Conservation (phyloP, 2,113 vertebrate genomes). For the Empidonax alnorum region DNA sequence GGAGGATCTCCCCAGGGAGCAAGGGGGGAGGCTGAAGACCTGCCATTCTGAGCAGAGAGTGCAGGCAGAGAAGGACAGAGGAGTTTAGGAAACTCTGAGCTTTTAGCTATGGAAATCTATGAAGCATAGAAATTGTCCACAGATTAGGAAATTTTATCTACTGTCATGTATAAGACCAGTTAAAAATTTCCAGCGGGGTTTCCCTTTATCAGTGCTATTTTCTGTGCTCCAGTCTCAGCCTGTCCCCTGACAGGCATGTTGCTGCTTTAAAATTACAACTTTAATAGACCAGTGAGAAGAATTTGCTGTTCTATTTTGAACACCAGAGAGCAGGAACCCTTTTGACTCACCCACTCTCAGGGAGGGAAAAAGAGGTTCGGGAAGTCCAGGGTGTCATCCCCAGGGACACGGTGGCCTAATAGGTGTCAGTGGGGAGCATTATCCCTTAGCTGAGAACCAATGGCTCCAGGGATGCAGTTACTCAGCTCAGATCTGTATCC, state of each 20-base stretch:
- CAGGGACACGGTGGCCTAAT: neutral
- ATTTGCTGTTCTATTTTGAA: neutral
- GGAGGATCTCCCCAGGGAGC: neutral
- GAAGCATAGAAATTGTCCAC: neutral
- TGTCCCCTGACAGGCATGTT: neutral
- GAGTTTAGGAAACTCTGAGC: neutral
- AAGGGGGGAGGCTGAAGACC: neutral
- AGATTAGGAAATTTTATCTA: constrained; percentile 23
- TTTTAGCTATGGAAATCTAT: neutral
- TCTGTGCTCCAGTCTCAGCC: neutral
- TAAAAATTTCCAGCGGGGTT: constrained; percentile 10
- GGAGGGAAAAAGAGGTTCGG: neutral
- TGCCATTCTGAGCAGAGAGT: neutral
- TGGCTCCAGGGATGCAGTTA: neutral
- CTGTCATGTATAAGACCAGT: neutral
- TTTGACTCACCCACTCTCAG: neutral
- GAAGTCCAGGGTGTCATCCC: neutral
- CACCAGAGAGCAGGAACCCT: neutral
- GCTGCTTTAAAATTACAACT: constrained; percentile 27
- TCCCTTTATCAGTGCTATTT: constrained; percentile 28
- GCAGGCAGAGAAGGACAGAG: neutral
- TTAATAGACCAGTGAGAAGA: neutral
- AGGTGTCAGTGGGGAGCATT: neutral
- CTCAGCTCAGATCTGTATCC: neutral
- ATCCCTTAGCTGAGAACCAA: accelerated